These are phyloP conservation scores for Thalassoma bifasciatum DNA, from an alignment of 2,113 vertebrate species.

Conservation along the genomic window DNA sequence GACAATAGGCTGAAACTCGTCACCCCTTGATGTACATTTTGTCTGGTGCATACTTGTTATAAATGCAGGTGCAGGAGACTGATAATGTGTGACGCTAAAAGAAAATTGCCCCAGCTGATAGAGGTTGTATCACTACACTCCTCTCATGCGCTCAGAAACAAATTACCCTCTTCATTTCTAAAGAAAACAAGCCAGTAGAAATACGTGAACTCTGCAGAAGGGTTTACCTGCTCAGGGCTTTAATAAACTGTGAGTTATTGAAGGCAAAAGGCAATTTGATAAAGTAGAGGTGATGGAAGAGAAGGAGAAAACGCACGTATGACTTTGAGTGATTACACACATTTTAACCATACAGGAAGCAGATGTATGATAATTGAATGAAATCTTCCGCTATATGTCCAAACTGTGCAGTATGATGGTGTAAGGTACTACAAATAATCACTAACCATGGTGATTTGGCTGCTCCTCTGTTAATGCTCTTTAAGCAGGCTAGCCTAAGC, in stretches of 20 bases:
- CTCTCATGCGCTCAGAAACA: constrained; percentile 5
- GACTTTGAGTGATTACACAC: neutral
- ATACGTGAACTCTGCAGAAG: neutral
- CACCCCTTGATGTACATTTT: neutral
- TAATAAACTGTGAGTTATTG: constrained; percentile 10
- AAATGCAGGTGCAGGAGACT: neutral
- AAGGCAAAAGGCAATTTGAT: constrained; percentile 19
- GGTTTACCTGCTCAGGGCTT: neutral
- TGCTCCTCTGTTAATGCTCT: no score
- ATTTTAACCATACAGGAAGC: constrained; percentile 8
- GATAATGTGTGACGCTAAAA: constrained; percentile 4
- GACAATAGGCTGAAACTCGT: neutral
- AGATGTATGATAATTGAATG: no score
- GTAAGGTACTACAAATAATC: no score
- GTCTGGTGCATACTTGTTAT: constrained; percentile 6
- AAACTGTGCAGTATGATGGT: no score
- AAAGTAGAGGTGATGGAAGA: neutral
- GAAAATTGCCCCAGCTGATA: constrained; percentile 26
- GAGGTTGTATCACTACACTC: constrained; percentile 4
- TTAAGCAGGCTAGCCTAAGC: no score
- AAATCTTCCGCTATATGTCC: no score
- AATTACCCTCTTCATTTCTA: constrained; percentile 10
- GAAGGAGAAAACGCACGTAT: neutral
- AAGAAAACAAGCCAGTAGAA: constrained; percentile 21
- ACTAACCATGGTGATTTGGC: no score